A percentile compares a stretch with the other conserved stretches of the same genome.
Evolutionary conservation across 2,113 vertebrate species (phyloP).

Genomic region (Sinocyclocheilus anophthalmus): DNA sequence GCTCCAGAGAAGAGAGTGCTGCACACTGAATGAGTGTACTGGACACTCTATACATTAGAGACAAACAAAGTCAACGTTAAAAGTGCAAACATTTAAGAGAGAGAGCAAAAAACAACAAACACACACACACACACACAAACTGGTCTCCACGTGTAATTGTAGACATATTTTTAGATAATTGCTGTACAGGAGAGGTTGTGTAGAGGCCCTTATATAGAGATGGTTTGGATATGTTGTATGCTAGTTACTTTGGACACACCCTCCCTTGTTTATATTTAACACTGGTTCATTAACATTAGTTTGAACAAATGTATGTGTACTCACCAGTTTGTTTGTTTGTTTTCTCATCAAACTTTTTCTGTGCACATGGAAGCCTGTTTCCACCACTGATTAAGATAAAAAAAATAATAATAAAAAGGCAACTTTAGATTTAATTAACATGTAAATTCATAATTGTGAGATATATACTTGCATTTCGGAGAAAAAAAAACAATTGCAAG

Average conservation of each 20-base stretch:
- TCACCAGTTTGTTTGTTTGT: too few species aligned
- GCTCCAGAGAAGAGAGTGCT: background rate
- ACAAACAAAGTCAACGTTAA: background rate
- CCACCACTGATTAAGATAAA: too few species aligned
- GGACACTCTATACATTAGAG: background rate
- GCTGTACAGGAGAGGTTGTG: background rate
- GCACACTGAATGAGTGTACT: background rate
- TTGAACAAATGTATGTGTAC: background rate
- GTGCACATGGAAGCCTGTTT: too few species aligned
- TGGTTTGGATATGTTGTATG: background rate
- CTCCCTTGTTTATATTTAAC: background rate
- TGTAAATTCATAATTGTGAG: too few species aligned
- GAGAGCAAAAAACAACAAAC: too few species aligned
- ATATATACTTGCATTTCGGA: too few species aligned
- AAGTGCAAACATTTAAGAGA: background rate
- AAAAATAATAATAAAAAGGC: too few species aligned
- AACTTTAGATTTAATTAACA: too few species aligned
- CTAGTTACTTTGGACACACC: background rate
- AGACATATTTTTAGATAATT: background rate
- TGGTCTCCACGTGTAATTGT: background rate
- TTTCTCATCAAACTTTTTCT: too few species aligned
- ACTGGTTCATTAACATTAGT: background rate
- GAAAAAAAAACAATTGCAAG: too few species aligned
- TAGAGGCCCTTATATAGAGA: background rate
- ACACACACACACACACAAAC: background rate